A percentile compares a stretch with the other conserved stretches of the same genome.
Evolutionary conservation across 2,113 vertebrate genomes (phyloP).

Genomic region (Porphyrio hochstetteri): DNA sequence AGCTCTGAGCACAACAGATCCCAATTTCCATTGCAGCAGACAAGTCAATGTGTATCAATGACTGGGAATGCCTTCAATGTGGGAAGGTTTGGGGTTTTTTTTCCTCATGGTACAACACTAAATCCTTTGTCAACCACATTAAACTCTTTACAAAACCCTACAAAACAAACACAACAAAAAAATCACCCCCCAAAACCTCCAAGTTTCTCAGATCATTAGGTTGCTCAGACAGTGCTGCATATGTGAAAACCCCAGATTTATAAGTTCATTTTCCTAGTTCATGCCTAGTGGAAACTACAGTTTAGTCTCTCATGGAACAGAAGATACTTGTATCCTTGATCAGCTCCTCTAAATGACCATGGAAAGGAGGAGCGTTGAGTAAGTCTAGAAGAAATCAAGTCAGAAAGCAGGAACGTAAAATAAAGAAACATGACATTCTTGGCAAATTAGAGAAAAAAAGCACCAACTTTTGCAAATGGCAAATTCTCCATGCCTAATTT

Average conservation of each 20-base stretch:
- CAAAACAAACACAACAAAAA: no score
- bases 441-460: neutral
- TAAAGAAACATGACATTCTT: neutral
- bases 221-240: neutral
- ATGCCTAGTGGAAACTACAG: neutral
- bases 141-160: no score
- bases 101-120: no score
- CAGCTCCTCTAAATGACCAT: neutral
- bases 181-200: no score
- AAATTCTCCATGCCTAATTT: neutral
- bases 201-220: neutral
- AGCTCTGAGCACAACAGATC: neutral
- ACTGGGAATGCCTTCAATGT: neutral
- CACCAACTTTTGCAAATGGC: fast-evolving
- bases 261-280: neutral
- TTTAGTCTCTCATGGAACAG: neutral
- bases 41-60: neutral
- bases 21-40: neutral
- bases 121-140: no score
- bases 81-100: neutral
- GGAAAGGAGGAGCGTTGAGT: neutral
- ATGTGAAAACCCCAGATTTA: fast-evolving
- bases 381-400: neutral
- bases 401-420: neutral
- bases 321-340: neutral